Base-by-base conservation (phyloP, 1,140 invertebrate genomes). In the Drosophila suzukii region DNA sequence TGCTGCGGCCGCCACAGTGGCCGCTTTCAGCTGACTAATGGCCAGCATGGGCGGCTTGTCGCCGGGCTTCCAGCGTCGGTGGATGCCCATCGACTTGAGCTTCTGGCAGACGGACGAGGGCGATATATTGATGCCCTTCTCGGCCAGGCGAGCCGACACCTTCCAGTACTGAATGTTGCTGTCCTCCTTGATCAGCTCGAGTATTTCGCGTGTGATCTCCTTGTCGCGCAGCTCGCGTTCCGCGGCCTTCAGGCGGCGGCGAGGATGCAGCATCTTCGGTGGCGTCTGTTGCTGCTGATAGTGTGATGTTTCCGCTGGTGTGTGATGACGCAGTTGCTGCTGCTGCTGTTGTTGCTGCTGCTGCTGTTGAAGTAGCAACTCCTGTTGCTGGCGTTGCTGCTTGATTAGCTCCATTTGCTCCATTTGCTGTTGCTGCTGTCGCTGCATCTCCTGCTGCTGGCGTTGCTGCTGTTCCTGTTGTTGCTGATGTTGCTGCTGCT, bases 131-230 rank as follows among this genome's bases (percentile, higher is more conserved):
- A 84, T 92, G 38, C 91, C 91, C 75, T 92, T 92, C 38, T 92
- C 91, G 53, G 91, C 91, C 12, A 92, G 61, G 5, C 89, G 91
- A 4, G 90, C 91, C 38, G 91, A 92, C 30, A 92, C 88, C 60
- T 92, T 92, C 91, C 91, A 92, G 71, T 92, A 92, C 49, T 92
- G 91, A 38, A 92, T 92, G 38, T 92, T 92, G 70, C 85, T 92
- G 49, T 92, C 91, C 78, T 92, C 91, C 57, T 89, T 90, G 50
- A 92, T 92, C 41, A 92, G 73, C 59, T 91, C 89, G 51, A 92
- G 78, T 57, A 92, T 92, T 80, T 92, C 91, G n/a, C 90, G 82
- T 27, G 91, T 92, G n/a, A 92, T 90, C 72, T 92, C 78, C 66
- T 91, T 92, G 72, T 92, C 91, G 46, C 91, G 91, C 47, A 76